These are phyloP conservation scores for Oreochromis grahami DNA, from an alignment of 2,797 vertebrate genomes.

Conservation along the genomic window DNA sequence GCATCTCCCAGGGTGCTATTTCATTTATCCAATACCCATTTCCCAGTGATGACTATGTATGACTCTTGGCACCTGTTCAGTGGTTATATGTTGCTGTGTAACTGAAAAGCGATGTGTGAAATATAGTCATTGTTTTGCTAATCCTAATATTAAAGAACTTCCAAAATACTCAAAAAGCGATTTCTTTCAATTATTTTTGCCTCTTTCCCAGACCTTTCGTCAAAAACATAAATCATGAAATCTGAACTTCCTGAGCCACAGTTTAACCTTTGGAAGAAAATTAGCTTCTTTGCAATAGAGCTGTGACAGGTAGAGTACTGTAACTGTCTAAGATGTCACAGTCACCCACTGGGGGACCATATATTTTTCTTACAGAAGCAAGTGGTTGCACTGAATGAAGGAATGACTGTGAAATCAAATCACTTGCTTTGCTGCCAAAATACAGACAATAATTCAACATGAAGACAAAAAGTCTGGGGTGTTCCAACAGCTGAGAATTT, in stretches of 20 bases:
- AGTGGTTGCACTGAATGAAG: constrained; percentile 35
- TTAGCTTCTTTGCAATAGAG: not conserved
- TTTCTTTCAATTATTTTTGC: not conserved
- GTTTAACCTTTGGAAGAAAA: not conserved
- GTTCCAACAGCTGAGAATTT: constrained; percentile 41
- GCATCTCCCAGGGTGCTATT: constrained; percentile 30
- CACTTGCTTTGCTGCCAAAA: constrained; percentile 53
- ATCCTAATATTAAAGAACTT: not conserved
- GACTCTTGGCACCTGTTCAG: not conserved
- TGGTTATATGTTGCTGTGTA: not conserved
- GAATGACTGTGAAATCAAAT: constrained; percentile 61
- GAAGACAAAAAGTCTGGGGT: constrained; percentile 3
- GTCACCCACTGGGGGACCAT: not conserved
- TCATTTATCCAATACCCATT: constrained; percentile 15
- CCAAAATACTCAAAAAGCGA: not conserved
- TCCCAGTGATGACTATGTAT: not conserved
- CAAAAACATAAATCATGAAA: not conserved
- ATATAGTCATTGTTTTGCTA: not conserved
- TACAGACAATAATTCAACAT: constrained; percentile 49
- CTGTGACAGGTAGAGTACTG: constrained; percentile 8
- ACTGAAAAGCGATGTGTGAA: not conserved
- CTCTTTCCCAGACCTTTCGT: not conserved
- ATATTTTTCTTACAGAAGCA: constrained; percentile 40
- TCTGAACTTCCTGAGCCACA: not conserved
- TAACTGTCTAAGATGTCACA: constrained; percentile 30